Conservation (phyloP, 2,888 invertebrate species). For the Thymelicus acteon region DNA sequence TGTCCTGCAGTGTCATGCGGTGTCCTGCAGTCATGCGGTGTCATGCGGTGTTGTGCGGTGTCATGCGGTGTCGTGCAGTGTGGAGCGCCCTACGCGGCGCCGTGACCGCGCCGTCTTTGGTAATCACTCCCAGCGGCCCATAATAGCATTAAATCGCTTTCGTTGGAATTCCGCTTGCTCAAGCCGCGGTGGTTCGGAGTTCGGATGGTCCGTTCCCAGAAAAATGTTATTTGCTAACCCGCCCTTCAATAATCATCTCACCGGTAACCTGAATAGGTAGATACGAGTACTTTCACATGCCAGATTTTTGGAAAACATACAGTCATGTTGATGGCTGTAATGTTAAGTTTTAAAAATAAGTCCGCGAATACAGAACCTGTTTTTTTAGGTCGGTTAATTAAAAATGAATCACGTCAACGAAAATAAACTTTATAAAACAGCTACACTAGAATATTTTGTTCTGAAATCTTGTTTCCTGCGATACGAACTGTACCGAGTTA, state of each 20-base stretch:
- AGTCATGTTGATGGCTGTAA: too few relatives aligned
- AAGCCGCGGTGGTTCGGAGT: conserved; percentile 68
- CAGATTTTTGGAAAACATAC: neutral
- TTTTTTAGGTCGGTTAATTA: too few relatives aligned
- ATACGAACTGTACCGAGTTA: neutral
- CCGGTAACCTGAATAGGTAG: neutral
- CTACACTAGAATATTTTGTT: neutral
- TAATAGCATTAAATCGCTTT: conserved; percentile 82
- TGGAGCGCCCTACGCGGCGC: conserved; percentile 40
- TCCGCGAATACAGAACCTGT: too few relatives aligned
- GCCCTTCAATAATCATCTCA: conserved; percentile 4
- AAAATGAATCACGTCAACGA: too few relatives aligned
- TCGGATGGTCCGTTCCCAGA: conserved; percentile 63
- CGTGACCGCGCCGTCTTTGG: conserved; percentile 73
- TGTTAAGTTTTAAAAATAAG: too few relatives aligned
- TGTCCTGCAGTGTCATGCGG: too few relatives aligned
- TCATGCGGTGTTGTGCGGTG: too few relatives aligned
- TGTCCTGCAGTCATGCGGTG: too few relatives aligned
- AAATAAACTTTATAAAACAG: too few relatives aligned
- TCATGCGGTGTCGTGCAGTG: too few relatives aligned
- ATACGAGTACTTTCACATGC: neutral
- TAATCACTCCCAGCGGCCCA: conserved; percentile 76
- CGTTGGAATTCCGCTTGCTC: conserved; percentile 76
- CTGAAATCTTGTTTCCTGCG: conserved; percentile 8
- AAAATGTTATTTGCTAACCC: conserved; percentile 47